Base-by-base conservation (phyloP, 2,113 vertebrate genomes). In the Festucalex cinctus region DNA sequence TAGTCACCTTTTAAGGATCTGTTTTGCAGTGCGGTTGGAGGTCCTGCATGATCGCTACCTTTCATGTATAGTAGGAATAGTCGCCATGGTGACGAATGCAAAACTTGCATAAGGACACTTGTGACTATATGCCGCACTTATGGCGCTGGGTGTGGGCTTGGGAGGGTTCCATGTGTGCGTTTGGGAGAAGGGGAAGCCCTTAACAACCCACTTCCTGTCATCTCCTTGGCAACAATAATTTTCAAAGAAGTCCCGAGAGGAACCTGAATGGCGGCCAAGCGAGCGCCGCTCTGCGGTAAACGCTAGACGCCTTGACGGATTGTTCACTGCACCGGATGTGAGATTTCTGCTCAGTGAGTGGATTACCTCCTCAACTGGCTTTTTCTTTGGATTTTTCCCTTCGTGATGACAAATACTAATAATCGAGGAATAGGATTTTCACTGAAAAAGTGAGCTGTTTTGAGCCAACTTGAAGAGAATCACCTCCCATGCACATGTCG, bases 161-260 rank as follows among this genome's bases (percentile, higher is more conserved):
- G 65, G 49, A 59, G 54, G 57, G 39, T 17, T 61, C 67, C 22
- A 16, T 49, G 64, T 67, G 68, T 37, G 19, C 19, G 35, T 60
- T n/a, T 35, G 19, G 35, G 19, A 9, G 35, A 41, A 62, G 37
- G 63, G 39, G 46, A 59, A 67, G 61, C 53, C 61, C 54, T 80
- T 65, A 56, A 65, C 67, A 78, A 74, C 76, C 82, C 84, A 83
- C 62, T 82, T 90, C 70, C 69, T 76, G 7, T 84, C 39, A 73
- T 88, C 77, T 74, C 86, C 80, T 68, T 75, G 81, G 80, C 79
- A 86, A 88, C 83, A 46, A 58, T 65, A 77, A 67, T 60, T 62
- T 74, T 78, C 65, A 74, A 73, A 70, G 58, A 62, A 48, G 61
- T 68, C 48, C 58, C 32, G 9, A 68, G 60, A 79, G 62, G 77